Conservation (phyloP, 2,113 vertebrate species). For the Ceratotherium simum region DNA sequence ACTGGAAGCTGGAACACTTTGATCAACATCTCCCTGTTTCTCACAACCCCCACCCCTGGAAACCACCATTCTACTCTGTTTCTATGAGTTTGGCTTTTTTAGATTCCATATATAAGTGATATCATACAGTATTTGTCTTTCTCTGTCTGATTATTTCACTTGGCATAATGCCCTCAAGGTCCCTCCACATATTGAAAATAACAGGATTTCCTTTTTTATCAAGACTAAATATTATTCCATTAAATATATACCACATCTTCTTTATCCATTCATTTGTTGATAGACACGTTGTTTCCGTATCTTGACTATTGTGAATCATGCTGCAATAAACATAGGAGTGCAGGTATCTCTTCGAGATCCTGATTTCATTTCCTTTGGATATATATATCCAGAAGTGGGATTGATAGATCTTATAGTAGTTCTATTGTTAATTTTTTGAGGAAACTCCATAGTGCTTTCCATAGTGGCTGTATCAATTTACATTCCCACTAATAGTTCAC, state of each 20-base stretch:
- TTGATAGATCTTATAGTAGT: neutral
- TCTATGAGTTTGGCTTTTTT: neutral
- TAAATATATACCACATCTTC: neutral
- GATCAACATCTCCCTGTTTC: neutral
- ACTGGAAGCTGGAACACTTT: neutral
- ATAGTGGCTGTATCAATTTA: neutral
- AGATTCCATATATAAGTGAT: neutral
- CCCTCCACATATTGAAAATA: neutral
- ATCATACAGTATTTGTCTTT: neutral
- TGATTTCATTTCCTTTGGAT: neutral
- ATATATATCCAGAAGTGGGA: neutral
- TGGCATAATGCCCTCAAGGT: neutral
- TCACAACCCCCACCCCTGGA: neutral
- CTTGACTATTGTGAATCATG: neutral
- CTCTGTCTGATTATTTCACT: neutral
- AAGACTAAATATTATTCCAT: neutral
- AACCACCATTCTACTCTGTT: neutral
- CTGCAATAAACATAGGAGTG: neutral
- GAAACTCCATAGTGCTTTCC: neutral
- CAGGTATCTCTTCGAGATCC: neutral
- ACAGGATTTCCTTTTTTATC: neutral
- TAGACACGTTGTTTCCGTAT: neutral
- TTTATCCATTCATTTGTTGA: neutral
- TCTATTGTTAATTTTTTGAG: neutral
- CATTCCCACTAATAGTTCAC: neutral